A percentile compares a stretch with the other conserved stretches of the same genome.
These are phyloP conservation scores for Plutomurus gul DNA, from an alignment of 1,140 invertebrate genomes.

Conservation along the genomic window DNA sequence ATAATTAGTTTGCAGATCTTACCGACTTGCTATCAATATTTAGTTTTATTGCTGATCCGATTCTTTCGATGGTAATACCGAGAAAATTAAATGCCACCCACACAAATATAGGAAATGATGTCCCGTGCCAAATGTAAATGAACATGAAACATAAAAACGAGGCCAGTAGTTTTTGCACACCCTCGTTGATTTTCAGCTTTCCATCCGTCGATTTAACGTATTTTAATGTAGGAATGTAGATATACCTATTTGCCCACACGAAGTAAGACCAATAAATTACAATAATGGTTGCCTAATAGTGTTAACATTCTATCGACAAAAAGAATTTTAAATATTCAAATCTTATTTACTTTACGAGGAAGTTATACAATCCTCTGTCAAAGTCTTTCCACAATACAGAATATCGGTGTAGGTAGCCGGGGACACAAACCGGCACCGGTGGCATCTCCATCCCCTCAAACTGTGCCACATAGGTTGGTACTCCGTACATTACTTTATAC, in stretches of 20 bases:
- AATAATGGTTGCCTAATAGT: too few species aligned
- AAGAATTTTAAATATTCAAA: too few species aligned
- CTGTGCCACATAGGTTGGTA: conserved; percentile 71
- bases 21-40: conserved; percentile 23
- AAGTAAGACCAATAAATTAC: too few species aligned
- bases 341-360: conserved; percentile 79
- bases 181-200: neutral
- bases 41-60: conserved; percentile 56
- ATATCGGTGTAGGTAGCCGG: conserved; percentile 85
- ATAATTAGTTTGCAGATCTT: too few species aligned
- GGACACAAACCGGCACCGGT: conserved; percentile 79
- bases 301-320: too few species aligned
- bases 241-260: too few species aligned
- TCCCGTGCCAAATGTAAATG: conserved; percentile 89
- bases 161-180: conserved; percentile 67
- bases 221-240: conserved; percentile 70
- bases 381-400: conserved; percentile 96
- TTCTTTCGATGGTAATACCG: conserved; percentile 72
- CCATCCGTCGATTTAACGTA: neutral
- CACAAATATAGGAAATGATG: conserved; percentile 73
- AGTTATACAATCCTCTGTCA: conserved; percentile 86
- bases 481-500: conserved; percentile 86
- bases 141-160: conserved; percentile 83
- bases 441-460: conserved; percentile 79
- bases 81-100: conserved; percentile 84